Evolutionary conservation across 2,797 vertebrate genomes (phyloP).

Genomic region (Carcharodon carcharias): DNA sequence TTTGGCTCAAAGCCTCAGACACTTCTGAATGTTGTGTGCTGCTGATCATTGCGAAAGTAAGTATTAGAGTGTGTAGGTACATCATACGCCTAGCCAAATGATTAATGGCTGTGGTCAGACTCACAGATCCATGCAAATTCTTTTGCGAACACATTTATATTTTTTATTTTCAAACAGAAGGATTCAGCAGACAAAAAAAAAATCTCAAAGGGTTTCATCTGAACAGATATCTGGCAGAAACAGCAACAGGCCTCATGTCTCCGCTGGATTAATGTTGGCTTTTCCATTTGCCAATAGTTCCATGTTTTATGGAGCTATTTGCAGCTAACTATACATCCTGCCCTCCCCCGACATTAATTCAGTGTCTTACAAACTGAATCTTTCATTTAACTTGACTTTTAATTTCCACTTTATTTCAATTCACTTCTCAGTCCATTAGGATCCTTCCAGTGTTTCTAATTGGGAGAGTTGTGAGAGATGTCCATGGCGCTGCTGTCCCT

Average conservation of each 20-base stretch:
- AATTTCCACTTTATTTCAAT: background rate
- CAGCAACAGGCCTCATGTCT: background rate
- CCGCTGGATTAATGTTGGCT: background rate
- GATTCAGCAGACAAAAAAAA: background rate
- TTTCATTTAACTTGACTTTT: background rate
- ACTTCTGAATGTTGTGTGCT: background rate
- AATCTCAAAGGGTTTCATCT: background rate
- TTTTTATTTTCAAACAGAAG: background rate
- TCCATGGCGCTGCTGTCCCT: background rate
- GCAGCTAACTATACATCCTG: background rate
- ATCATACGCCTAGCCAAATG: background rate
- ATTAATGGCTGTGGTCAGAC: constrained; percentile 12
- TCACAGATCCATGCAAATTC: background rate
- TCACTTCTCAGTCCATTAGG: background rate
- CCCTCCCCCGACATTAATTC: background rate
- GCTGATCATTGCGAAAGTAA: background rate
- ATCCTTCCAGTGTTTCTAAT: background rate
- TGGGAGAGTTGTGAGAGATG: background rate
- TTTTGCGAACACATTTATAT: background rate
- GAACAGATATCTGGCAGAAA: background rate
- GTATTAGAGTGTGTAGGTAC: background rate
- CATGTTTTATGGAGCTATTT: background rate
- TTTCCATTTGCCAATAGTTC: background rate
- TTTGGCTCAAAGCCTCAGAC: background rate
- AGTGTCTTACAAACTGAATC: background rate